Evolutionary conservation across 2,113 vertebrate genomes (phyloP).

Genomic region (Telmatochromis sp.): DNA sequence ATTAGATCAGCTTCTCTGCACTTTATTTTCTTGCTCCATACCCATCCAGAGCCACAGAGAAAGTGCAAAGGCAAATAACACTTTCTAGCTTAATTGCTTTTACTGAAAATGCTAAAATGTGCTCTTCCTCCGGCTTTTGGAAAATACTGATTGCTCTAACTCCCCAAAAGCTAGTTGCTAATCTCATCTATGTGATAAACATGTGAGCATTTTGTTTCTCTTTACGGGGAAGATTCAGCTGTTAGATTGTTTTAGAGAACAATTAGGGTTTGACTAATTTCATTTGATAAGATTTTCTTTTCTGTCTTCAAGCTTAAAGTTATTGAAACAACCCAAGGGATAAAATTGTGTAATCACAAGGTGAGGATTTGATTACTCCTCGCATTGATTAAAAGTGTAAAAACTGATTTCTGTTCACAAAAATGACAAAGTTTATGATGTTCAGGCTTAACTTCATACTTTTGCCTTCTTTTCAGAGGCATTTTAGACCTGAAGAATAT

Average conservation of each 20-base stretch:
- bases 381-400: neutral
- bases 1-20: neutral
- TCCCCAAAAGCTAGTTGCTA: conserved; percentile 9
- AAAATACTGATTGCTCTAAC: conserved; percentile 4
- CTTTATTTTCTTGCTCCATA: neutral
- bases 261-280: neutral
- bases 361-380: neutral
- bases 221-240: neutral
- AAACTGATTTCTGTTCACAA: neutral
- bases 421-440: neutral
- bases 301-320: neutral
- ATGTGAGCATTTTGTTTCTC: neutral
- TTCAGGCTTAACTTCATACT: neutral
- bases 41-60: neutral
- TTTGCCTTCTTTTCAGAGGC: neutral
- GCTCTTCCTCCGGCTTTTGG: neutral
- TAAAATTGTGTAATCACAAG: neutral
- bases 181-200: conserved; percentile 1
- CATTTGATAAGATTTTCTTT: neutral
- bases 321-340: neutral
- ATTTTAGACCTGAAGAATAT: neutral
- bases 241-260: neutral
- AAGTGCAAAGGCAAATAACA: neutral
- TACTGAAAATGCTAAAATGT: neutral
- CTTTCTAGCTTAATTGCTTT: neutral